Evolutionary conservation across 2,888 invertebrate species (phyloP), one percentile per base, ranked within the genome.

Genomic region (Arctia plantaginis): DNA sequence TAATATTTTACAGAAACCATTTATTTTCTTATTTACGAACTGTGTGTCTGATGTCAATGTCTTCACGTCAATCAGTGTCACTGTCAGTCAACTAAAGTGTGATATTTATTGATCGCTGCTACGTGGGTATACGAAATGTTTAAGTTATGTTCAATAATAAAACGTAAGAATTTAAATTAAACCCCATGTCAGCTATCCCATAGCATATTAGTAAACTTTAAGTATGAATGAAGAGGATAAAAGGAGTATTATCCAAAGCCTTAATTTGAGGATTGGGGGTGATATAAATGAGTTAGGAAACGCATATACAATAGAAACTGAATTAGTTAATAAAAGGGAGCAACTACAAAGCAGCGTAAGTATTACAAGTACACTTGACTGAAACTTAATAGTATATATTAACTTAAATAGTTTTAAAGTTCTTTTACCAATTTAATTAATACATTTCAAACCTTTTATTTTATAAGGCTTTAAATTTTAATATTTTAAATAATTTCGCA

Each of bases 181-280:
- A 59, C 59, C 27, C 41, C 12, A 73, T 72, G 33, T 41, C 47
- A 51, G 51, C 51, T 66, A 18, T 72, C 12, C 64, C 8, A 1
- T 74, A 74, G 13, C 23, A 71, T 13, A 75, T 33, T 23, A 20
- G 62, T 41, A 39, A 20, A 12, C 41, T 20, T 23, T 72, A 68
- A 84, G 72, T 6, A 74, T 86, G 81, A 76, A 83, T 77, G 92
- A 93, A 74, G 93, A 95, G 62, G 83, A 89, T 2, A 95, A 95
- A 89, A 94, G 93, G 86, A 91, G 89, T 82, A 95, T 97, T 85
- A 93, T 96, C 88, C 93, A 94, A 87, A 92, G 90, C 74, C 86
- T 95, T 39, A 94, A 94, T 84, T 74, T 90, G 47, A 91, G 88
- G 86, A 91, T 96, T 80, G 96, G 95, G 51, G 83, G 86, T 70